phyloP scores from a whole-genome alignment of 2,113 vertebrate species.

The Micronycteris hirsuta region DNA sequence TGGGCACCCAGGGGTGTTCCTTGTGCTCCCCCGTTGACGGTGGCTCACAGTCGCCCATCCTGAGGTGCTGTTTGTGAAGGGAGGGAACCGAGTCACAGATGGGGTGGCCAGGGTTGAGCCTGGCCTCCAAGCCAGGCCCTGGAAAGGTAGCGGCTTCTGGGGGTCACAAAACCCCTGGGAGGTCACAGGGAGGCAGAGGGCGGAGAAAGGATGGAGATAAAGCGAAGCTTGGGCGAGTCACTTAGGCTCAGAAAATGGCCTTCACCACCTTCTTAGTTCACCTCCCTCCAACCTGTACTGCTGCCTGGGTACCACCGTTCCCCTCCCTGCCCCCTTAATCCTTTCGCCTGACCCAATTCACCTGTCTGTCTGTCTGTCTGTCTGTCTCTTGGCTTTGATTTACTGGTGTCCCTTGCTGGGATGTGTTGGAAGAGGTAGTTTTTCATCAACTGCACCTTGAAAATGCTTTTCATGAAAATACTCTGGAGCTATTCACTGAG shows the following conservation, averaged over 20 bases:
- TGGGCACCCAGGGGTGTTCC: fast-evolving
- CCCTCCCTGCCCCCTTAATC: too few relatives aligned
- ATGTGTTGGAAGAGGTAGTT: too few relatives aligned
- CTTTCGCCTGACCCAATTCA: too few relatives aligned
- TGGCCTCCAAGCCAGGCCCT: not conserved
- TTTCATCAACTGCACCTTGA: too few relatives aligned
- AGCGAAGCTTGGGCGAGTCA: not conserved
- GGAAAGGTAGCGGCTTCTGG: not conserved
- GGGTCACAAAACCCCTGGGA: not conserved
- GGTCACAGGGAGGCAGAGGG: not conserved
- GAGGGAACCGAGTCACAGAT: not conserved
- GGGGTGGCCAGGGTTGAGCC: fast-evolving
- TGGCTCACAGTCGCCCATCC: fast-evolving
- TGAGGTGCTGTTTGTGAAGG: too few relatives aligned
- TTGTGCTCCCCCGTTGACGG: fast-evolving
- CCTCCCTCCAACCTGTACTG: not conserved
- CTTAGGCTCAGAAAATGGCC: not conserved
- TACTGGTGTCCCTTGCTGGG: too few relatives aligned
- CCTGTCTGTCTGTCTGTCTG: too few relatives aligned
- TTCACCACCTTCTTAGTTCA: too few relatives aligned
- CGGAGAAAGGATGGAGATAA: not conserved
- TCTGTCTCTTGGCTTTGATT: too few relatives aligned
- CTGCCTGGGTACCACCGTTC: fast-evolving
- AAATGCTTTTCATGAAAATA: not conserved
- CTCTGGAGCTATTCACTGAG: too few relatives aligned